Evolutionary conservation across 2,888 invertebrate genomes (phyloP).

Genomic region (Thera britannica): DNA sequence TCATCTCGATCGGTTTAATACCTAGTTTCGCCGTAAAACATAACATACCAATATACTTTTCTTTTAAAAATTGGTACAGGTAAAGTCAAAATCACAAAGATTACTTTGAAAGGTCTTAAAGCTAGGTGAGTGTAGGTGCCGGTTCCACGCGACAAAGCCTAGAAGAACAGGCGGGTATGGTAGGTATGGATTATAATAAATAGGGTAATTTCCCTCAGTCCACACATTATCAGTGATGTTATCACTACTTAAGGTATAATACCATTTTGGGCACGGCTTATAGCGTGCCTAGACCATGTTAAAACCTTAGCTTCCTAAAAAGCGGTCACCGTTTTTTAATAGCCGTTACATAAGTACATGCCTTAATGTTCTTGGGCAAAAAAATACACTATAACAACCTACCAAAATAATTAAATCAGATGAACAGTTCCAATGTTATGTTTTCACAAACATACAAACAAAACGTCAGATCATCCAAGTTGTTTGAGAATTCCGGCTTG

Average conservation of each 20-base stretch:
- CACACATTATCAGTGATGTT: conserved; percentile 15
- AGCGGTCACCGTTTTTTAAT: background rate
- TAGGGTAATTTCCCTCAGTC: conserved; percentile 11
- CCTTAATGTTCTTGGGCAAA: background rate
- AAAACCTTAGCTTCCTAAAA: background rate
- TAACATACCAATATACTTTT: background rate
- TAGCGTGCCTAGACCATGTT: conserved; percentile 38
- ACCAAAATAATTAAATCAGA: no score
- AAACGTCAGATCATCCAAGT: background rate
- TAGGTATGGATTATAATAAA: background rate
- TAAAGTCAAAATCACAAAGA: no score
- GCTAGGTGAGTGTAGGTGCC: no score
- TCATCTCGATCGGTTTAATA: background rate
- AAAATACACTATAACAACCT: background rate
- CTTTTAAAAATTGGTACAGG: background rate
- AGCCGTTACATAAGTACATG: background rate
- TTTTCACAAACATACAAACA: no score
- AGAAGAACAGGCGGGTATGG: no score
- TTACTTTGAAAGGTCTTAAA: no score
- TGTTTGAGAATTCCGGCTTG: background rate
- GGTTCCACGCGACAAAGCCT: no score
- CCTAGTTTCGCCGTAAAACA: no score
- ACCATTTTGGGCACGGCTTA: conserved; percentile 34
- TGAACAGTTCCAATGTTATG: no score
- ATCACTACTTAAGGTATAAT: conserved; percentile 11